phyloP scores from a whole-genome alignment of 2,113 vertebrate genomes.

The Eurystomus gularis region DNA sequence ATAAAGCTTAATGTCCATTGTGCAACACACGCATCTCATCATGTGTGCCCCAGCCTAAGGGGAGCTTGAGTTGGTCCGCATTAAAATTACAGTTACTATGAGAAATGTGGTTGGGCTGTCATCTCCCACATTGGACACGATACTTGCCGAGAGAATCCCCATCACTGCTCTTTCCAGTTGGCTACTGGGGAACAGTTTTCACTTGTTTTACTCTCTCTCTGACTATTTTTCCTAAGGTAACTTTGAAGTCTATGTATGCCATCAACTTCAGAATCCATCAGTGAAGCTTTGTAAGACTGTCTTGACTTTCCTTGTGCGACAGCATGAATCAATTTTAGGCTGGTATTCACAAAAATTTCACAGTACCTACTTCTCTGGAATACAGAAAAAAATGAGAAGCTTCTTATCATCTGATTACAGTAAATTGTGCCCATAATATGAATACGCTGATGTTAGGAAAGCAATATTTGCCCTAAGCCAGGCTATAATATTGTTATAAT shows the following conservation, averaged over 20 bases:
- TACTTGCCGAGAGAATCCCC: neutral
- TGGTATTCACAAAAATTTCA: neutral
- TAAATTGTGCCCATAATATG: neutral
- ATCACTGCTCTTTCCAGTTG: neutral
- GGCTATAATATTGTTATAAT: neutral
- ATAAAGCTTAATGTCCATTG: neutral
- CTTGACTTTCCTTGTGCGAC: neutral
- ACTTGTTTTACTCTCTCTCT: neutral
- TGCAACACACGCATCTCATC: neutral
- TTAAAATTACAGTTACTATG: neutral
- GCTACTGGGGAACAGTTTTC: neutral
- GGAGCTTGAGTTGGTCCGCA: neutral
- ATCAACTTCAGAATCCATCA: neutral
- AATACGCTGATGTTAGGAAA: neutral
- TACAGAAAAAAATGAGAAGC: neutral
- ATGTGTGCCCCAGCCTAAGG: neutral
- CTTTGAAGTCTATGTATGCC: neutral
- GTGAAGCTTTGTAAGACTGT: neutral
- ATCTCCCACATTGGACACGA: neutral
- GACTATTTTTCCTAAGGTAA: neutral
- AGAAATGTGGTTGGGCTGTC: fast-evolving
- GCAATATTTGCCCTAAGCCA: neutral
- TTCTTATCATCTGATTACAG: neutral
- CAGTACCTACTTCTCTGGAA: neutral
- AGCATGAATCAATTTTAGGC: neutral